These are phyloP conservation scores for Phyto melanocephala DNA, from an alignment of 2,888 invertebrate species.

Conservation along the genomic window DNA sequence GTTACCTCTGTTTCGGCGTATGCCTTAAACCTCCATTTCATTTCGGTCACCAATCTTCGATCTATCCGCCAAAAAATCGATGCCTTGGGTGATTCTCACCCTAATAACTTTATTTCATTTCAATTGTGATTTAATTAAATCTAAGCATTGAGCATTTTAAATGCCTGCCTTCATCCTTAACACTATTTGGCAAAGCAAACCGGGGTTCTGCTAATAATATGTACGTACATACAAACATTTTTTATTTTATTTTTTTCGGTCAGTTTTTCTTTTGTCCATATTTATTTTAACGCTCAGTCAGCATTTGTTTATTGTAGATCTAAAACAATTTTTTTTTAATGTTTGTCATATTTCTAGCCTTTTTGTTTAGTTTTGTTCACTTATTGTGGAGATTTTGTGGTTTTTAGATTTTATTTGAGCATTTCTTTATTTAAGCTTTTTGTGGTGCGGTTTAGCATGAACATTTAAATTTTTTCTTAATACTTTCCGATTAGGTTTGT, in stretches of 20 bases:
- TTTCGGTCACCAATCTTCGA: no score
- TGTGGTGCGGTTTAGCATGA: conserved; percentile 51
- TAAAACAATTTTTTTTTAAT: background rate
- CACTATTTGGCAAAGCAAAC: no score
- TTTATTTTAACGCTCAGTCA: conserved; percentile 49
- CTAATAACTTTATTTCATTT: no score
- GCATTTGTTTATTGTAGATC: conserved; percentile 53
- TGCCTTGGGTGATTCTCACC: no score
- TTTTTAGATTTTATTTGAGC: conserved; percentile 49
- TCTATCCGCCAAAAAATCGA: no score
- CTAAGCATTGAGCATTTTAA: no score
- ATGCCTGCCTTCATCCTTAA: no score
- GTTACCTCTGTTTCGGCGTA: no score
- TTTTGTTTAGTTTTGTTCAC: conserved; percentile 32
- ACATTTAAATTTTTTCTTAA: conserved; percentile 14
- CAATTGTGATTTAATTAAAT: no score
- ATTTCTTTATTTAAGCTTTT: conserved; percentile 53
- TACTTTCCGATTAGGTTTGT: background rate
- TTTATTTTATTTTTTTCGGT: conserved; percentile 27
- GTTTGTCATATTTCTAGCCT: background rate
- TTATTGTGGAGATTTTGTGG: conserved; percentile 56
- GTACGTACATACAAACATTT: no score
- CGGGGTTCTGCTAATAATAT: no score
- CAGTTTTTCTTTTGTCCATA: background rate
- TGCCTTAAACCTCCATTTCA: no score